Conservation (phyloP, 1,140 invertebrate species). For the Aphidius gifuensis region DNA sequence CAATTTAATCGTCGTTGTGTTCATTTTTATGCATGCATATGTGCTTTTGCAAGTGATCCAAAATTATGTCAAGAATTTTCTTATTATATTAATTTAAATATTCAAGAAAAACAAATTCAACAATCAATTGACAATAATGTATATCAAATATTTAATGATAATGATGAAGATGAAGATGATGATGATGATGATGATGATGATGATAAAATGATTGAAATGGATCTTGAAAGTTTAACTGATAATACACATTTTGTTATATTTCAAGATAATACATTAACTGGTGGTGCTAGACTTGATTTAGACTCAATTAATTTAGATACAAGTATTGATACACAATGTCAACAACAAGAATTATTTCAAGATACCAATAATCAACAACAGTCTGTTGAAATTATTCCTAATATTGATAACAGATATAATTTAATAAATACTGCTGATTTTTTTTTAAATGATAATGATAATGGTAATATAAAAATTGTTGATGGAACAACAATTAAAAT, state of each 20-base stretch:
- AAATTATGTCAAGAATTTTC: conserved; percentile 69
- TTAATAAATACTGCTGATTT: not conserved
- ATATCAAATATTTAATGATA: conserved; percentile 23
- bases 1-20: conserved; percentile 49
- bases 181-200: not conserved
- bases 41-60: conserved; percentile 73
- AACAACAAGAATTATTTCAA: conserved; percentile 42
- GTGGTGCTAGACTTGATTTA: conserved; percentile 40
- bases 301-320: conserved; percentile 46
- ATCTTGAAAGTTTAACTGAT: conserved; percentile 22
- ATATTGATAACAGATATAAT: not conserved
- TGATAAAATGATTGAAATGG: conserved; percentile 4
- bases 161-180: not conserved
- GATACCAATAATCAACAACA: conserved; percentile 6
- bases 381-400: not conserved
- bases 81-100: conserved; percentile 59
- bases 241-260: conserved; percentile 49
- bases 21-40: conserved; percentile 73
- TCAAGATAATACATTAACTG: conserved; percentile 43
- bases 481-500: conserved; percentile 39
- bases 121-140: conserved; percentile 17
- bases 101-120: conserved; percentile 35
- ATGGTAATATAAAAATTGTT: conserved; percentile 40
- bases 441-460: conserved; percentile 40
- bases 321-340: conserved; percentile 39